Evolutionary conservation across 2,888 invertebrate species (phyloP).

Genomic region (Mechanitis mazaeus): DNA sequence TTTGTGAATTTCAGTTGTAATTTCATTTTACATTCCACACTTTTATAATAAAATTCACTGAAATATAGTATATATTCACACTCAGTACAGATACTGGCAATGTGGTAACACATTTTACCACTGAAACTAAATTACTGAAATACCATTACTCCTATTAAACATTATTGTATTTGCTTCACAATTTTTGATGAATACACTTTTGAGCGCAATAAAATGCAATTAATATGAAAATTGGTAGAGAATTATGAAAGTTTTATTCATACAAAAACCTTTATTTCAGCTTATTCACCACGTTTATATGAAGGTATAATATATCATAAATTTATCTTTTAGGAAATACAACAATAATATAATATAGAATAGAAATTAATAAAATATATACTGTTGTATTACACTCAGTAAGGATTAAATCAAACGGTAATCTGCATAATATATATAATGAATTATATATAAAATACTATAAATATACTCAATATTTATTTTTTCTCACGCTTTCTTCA

Average conservation of each 20-base stretch:
- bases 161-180: conserved; percentile 32
- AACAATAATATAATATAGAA: no score
- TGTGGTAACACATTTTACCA: conserved; percentile 32
- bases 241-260: conserved; percentile 44
- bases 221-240: conserved; percentile 44
- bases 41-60: no score
- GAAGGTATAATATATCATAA: conserved; percentile 5
- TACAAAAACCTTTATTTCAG: conserved; percentile 33
- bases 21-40: conserved; percentile 29
- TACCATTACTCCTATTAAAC: conserved; percentile 33
- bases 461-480: no score
- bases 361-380: no score
- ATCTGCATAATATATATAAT: no score
- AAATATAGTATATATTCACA: no score
- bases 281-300: conserved; percentile 14
- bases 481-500: no score
- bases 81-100: conserved; percentile 17
- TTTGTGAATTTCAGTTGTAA: conserved; percentile 38
- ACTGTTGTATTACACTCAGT: no score
- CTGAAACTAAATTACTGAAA: conserved; percentile 33
- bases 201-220: conserved; percentile 42
- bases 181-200: conserved; percentile 32
- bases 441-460: no score
- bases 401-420: no score
- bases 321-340: no score